phyloP scores from a whole-genome alignment of 2,888 invertebrate genomes.

The Oligia fasciuncula region DNA sequence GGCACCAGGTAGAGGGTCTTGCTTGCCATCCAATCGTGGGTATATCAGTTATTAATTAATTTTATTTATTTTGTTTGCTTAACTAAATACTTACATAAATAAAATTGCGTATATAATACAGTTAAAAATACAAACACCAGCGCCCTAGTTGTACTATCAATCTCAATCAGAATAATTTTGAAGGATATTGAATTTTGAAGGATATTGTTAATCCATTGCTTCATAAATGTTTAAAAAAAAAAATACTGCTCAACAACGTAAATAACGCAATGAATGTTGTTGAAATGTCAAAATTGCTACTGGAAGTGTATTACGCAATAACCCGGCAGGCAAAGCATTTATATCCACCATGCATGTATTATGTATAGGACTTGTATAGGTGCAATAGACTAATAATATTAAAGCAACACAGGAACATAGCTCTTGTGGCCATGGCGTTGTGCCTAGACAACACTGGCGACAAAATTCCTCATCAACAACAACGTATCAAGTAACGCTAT shows the following conservation, averaged over 20 bases:
- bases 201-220: too few relatives aligned
- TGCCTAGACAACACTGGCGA: slow-evolving; percentile 37
- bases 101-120: background rate
- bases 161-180: too few relatives aligned
- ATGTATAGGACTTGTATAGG: too few relatives aligned
- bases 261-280: too few relatives aligned
- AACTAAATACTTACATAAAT: background rate
- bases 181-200: too few relatives aligned
- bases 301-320: too few relatives aligned
- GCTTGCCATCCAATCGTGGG: background rate
- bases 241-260: too few relatives aligned
- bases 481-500: slow-evolving; percentile 45
- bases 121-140: background rate
- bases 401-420: background rate
- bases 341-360: too few relatives aligned
- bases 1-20: background rate
- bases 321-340: too few relatives aligned
- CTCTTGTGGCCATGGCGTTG: background rate
- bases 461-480: slow-evolving; percentile 29
- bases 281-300: too few relatives aligned
- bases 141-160: too few relatives aligned
- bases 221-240: too few relatives aligned
- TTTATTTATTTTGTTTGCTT: background rate
- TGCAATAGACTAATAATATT: background rate
- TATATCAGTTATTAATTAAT: background rate